Conservation (phyloP, 2,113 vertebrate species). For the Onychostruthus taczanowskii region DNA sequence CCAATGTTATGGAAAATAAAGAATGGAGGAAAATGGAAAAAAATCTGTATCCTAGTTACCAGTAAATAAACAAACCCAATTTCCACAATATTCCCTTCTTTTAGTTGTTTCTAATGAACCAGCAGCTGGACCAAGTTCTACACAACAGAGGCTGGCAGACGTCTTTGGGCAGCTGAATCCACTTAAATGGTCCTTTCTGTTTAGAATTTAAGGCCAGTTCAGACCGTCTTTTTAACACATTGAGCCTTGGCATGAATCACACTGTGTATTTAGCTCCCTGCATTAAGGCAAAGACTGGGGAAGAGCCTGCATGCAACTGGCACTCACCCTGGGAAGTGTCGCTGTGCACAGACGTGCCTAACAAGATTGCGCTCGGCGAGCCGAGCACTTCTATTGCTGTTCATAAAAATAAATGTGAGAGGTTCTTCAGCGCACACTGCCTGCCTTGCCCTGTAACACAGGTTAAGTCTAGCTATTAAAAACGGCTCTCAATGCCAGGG, state of each 20-base stretch:
- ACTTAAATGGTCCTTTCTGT: constrained; percentile 35
- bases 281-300: background rate
- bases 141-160: background rate
- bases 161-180: constrained; percentile 28
- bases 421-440: background rate
- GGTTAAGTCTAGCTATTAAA: constrained; percentile 13
- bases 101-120: constrained; percentile 10
- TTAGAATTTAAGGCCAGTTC: constrained; percentile 18
- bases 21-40: background rate
- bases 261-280: background rate
- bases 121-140: background rate
- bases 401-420: background rate
- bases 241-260: background rate
- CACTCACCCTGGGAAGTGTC: background rate
- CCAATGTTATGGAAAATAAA: background rate
- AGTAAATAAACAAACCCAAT: background rate
- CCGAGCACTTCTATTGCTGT: background rate
- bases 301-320: background rate
- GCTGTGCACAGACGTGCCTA: background rate
- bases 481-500: background rate
- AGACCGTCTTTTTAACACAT: constrained; percentile 33
- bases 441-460: background rate
- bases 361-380: background rate
- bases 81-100: background rate
- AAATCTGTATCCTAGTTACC: background rate